phyloP scores from a whole-genome alignment of 1,140 invertebrate species.

The Spodoptera litura region DNA sequence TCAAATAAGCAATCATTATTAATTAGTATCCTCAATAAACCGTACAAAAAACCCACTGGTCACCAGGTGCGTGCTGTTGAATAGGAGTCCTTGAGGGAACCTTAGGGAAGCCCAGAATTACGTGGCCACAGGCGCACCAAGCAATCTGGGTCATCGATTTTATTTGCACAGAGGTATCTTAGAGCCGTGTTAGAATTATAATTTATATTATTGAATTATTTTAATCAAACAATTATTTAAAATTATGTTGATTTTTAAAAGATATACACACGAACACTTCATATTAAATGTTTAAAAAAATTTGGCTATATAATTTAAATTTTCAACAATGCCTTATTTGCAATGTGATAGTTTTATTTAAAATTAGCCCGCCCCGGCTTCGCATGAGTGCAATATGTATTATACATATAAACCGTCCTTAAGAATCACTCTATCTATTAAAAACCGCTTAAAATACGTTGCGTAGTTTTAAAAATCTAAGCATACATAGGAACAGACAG shows the following conservation, averaged over 20 bases:
- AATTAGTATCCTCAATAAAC: constrained; percentile 1
- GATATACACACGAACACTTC: no score
- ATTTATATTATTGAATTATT: neutral
- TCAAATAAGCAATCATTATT: neutral
- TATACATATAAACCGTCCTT: no score
- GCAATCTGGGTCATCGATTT: constrained; percentile 75
- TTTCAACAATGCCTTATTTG: no score
- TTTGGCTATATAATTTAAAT: no score
- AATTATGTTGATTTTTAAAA: neutral
- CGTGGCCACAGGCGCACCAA: constrained; percentile 54
- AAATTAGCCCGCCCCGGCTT: no score
- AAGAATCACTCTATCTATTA: no score
- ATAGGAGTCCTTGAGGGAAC: constrained; percentile 71
- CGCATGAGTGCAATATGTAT: no score
- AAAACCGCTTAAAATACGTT: no score
- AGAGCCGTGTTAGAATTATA: constrained; percentile 48
- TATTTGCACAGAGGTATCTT: constrained; percentile 58
- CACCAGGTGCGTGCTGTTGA: neutral
- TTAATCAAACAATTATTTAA: neutral
- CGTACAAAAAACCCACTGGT: constrained; percentile 53
- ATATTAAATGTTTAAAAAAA: no score
- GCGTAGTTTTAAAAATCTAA: no score
- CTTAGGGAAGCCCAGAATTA: constrained; percentile 77
- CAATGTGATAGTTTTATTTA: no score
- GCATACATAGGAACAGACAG: no score